Evolutionary conservation across 1,140 invertebrate genomes (phyloP).

Genomic region (Pseudomyrmex sp.): DNA sequence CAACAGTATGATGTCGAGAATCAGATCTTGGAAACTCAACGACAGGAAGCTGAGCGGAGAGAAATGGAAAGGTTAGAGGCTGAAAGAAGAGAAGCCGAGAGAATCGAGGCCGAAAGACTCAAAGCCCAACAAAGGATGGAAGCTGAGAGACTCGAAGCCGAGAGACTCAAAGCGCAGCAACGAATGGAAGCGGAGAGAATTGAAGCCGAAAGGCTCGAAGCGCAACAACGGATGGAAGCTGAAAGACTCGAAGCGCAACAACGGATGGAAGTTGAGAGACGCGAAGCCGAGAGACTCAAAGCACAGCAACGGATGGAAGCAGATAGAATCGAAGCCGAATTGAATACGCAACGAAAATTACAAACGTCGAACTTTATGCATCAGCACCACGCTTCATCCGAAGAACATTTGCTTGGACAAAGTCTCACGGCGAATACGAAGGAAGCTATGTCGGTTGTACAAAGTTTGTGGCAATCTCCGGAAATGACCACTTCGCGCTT

Average conservation of each 20-base stretch:
- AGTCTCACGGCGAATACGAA: constrained; percentile 88
- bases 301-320: constrained; percentile 63
- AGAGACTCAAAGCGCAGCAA: constrained; percentile 40
- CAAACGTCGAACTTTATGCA: constrained; percentile 77
- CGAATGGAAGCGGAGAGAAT: constrained; percentile 64
- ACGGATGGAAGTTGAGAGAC: constrained; percentile 52
- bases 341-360: constrained; percentile 78
- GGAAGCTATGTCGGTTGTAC: constrained; percentile 84
- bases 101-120: constrained; percentile 71
- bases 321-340: constrained; percentile 76
- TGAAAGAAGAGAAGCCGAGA: constrained; percentile 70
- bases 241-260: constrained; percentile 58
- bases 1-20: constrained; percentile 67
- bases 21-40: constrained; percentile 71
- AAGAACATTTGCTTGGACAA: constrained; percentile 81
- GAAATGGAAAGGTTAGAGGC: constrained; percentile 70
- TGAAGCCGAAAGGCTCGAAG: constrained; percentile 70
- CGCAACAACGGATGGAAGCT: constrained; percentile 37
- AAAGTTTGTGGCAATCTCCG: constrained; percentile 82
- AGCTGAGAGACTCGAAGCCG: constrained; percentile 38
- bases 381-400: constrained; percentile 75
- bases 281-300: constrained; percentile 72
- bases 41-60: constrained; percentile 68
- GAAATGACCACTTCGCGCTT: constrained; percentile 66
- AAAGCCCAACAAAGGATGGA: constrained; percentile 73